Percentiles rank a stretch among this genome's conserved stretches.
Evolutionary conservation across 2,113 vertebrate genomes (phyloP).

Genomic region (Ifrita kowaldi): DNA sequence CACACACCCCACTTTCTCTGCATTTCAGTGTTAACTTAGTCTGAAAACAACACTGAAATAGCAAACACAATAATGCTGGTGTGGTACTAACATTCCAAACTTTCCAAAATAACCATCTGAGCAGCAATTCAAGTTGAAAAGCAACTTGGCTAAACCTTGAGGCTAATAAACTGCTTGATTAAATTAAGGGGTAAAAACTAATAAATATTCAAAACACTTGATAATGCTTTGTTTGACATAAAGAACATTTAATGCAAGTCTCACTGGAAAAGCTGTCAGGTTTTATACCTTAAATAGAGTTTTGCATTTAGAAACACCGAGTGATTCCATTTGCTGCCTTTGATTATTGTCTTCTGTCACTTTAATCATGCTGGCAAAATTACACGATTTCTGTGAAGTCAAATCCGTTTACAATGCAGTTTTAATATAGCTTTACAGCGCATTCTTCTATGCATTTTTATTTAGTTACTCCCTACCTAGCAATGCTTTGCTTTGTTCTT

Average conservation of each 20-base stretch:
- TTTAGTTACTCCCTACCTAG: slow-evolving; percentile 62
- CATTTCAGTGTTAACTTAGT: slow-evolving; percentile 14
- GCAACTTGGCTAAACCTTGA: slow-evolving; percentile 59
- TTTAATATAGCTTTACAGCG: slow-evolving; percentile 45
- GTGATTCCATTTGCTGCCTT: slow-evolving; percentile 56
- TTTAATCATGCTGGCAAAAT: slow-evolving; percentile 65
- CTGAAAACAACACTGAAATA: slow-evolving; percentile 50
- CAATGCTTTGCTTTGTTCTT: slow-evolving; percentile 57
- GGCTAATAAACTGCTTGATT: slow-evolving; percentile 68
- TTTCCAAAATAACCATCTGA: slow-evolving; percentile 69
- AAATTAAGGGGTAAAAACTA: slow-evolving; percentile 70
- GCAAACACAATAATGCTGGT: slow-evolving; percentile 4
- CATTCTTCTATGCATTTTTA: slow-evolving; percentile 54
- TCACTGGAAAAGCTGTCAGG: slow-evolving; percentile 60
- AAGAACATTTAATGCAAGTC: slow-evolving; percentile 64
- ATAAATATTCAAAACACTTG: slow-evolving; percentile 72
- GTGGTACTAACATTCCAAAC: slow-evolving; percentile 46
- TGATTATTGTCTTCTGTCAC: slow-evolving; percentile 66
- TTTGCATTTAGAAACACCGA: slow-evolving; percentile 62
- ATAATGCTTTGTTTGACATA: slow-evolving; percentile 68
- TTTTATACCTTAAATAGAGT: slow-evolving; percentile 64
- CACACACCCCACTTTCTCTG: slow-evolving; percentile 2
- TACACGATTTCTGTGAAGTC: slow-evolving; percentile 63
- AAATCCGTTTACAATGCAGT: slow-evolving; percentile 60
- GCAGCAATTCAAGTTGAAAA: slow-evolving; percentile 65